phyloP scores from a whole-genome alignment of 2,888 invertebrate species.

The Xestobium rufovillosum region DNA sequence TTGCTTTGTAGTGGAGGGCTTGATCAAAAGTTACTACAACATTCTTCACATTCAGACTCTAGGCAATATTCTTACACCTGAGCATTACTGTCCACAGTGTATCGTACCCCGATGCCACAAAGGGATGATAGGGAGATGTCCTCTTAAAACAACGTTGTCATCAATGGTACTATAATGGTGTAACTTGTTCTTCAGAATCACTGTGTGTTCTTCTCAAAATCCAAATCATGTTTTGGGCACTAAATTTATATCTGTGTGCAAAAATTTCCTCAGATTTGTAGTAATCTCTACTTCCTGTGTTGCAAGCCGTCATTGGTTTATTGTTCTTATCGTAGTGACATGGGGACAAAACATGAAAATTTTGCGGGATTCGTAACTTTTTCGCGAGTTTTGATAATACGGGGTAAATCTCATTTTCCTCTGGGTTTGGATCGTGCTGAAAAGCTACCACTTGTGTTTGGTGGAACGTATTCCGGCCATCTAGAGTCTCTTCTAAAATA shows the following conservation, averaged over 20 bases:
- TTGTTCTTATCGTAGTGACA: too few relatives aligned
- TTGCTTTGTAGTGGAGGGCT: slow-evolving; percentile 6
- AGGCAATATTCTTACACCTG: slow-evolving; percentile 2
- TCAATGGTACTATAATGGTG: neutral
- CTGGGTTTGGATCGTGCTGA: neutral
- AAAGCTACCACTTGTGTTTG: neutral
- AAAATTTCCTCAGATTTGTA: neutral
- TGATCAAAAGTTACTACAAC: slow-evolving; percentile 8
- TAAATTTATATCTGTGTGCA: slow-evolving; percentile 2
- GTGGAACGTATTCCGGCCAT: slow-evolving; percentile 3
- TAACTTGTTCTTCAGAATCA: neutral
- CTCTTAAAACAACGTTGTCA: neutral
- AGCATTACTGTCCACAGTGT: slow-evolving; percentile 6
- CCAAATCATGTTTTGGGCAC: slow-evolving; percentile 3
- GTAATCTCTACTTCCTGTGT: slow-evolving; percentile 1
- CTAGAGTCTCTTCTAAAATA: slow-evolving; percentile 2
- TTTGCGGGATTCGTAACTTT: slow-evolving; percentile 1
- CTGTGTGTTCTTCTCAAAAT: neutral
- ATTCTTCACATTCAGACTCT: slow-evolving; percentile 5
- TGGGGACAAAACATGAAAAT: slow-evolving; percentile 1
- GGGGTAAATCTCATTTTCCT: slow-evolving; percentile 1
- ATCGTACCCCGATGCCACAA: slow-evolving; percentile 4
- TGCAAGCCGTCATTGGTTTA: slow-evolving; percentile 2
- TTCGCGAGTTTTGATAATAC: slow-evolving; percentile 1
- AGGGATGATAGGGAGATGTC: slow-evolving; percentile 8